phyloP scores from a whole-genome alignment of 1,140 invertebrate genomes.

The Tetramorium simillimum region DNA sequence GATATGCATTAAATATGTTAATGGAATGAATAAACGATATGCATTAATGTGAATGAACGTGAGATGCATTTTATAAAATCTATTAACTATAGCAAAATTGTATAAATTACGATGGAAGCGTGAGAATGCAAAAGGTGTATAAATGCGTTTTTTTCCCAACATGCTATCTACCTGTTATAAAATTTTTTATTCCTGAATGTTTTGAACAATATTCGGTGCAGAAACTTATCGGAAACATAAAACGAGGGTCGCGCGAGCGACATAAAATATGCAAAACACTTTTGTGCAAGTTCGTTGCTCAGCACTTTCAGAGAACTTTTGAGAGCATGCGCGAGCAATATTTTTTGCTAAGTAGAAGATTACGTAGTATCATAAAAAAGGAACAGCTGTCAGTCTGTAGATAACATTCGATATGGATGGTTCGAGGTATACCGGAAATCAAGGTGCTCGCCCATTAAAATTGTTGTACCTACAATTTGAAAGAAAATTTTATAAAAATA shows the following conservation, averaged over 20 bases:
- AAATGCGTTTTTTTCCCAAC: background rate
- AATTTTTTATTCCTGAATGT: background rate
- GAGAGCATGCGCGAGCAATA: background rate
- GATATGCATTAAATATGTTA: no score
- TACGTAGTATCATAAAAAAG: background rate
- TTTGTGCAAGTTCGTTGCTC: background rate
- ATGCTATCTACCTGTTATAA: background rate
- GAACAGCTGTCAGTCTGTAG: background rate
- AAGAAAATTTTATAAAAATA: background rate
- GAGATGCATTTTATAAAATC: background rate
- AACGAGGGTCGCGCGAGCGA: background rate
- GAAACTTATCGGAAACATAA: slow-evolving; percentile 2
- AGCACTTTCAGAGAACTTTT: background rate
- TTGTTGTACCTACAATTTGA: background rate
- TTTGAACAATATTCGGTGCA: background rate
- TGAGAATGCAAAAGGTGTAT: background rate
- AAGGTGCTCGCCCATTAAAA: background rate
- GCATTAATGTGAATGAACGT: background rate
- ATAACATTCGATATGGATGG: background rate
- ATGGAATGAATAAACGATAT: background rate
- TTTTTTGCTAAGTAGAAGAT: background rate
- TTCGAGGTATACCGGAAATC: background rate
- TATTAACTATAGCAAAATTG: background rate
- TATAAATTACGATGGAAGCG: background rate
- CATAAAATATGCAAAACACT: background rate